Percentiles rank a stretch among this genome's conserved stretches.
Evolutionary conservation across 2,888 invertebrate species (phyloP).

Genomic region (Limnephilus rhombicus): DNA sequence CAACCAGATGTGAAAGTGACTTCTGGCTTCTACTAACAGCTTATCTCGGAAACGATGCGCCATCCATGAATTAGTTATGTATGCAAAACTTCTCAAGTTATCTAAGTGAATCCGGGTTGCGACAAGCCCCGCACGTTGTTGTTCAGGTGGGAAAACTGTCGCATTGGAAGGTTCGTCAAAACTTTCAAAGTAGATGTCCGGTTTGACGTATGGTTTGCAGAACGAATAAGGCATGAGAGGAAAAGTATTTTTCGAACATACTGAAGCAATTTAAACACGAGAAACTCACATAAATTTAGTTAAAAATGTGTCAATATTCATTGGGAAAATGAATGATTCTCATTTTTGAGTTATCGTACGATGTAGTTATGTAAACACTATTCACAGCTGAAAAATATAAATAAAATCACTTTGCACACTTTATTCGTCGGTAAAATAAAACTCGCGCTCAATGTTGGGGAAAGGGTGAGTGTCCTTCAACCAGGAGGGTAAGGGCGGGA

Average conservation of each 20-base stretch:
- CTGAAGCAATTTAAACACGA: not conserved
- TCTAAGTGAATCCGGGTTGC: constrained; percentile 41
- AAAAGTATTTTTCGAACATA: not conserved
- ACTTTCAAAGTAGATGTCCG: not conserved
- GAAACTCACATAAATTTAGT: not conserved
- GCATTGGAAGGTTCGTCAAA: not conserved
- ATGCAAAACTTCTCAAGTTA: constrained; percentile 45
- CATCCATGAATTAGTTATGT: constrained; percentile 35
- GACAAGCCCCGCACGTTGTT: constrained; percentile 11
- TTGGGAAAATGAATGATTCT: not conserved
- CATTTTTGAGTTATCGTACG: not conserved
- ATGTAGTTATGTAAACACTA: constrained; percentile 18
- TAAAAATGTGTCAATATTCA: not conserved
- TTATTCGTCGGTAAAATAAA: not conserved
- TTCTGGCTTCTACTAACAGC: constrained; percentile 35
- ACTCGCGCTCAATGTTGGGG: constrained; percentile 7
- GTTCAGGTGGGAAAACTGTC: not conserved
- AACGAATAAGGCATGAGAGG: not conserved
- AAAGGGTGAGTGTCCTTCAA: not conserved
- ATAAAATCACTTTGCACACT: constrained; percentile 41
- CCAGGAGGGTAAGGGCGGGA: constrained; percentile 46
- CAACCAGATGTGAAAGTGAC: constrained; percentile 46
- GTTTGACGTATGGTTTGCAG: not conserved
- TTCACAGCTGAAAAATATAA: constrained; percentile 38
- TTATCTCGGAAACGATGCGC: constrained; percentile 49